phyloP scores from a whole-genome alignment of 1,140 invertebrate genomes.

The Brachionus plicatilis region DNA sequence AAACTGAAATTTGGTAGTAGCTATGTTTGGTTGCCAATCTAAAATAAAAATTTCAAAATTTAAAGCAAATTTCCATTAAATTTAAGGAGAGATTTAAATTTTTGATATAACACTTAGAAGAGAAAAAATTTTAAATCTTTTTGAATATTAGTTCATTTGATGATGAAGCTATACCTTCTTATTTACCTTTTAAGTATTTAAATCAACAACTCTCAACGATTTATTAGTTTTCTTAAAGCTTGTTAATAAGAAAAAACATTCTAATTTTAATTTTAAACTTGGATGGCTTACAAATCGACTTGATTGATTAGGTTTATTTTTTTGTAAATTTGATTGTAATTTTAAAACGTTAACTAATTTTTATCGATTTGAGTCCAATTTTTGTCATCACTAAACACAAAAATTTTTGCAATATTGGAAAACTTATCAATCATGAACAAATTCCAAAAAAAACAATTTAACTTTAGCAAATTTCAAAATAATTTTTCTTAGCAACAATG shows the following conservation, averaged over 20 bases:
- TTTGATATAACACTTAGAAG: neutral
- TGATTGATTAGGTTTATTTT: neutral
- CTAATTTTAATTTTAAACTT: neutral
- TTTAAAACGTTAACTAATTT: neutral
- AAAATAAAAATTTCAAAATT: neutral
- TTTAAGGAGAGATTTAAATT: neutral
- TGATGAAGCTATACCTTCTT: neutral
- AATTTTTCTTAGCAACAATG: neutral
- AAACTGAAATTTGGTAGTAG: neutral
- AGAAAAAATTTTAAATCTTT: neutral
- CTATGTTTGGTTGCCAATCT: slow-evolving; percentile 2
- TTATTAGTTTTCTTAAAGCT: slow-evolving; percentile 6
- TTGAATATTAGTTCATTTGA: neutral
- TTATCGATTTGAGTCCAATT: neutral
- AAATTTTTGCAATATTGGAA: neutral
- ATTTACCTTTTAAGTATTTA: slow-evolving; percentile 10
- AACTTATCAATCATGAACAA: neutral
- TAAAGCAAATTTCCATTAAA: neutral
- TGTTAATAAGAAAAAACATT: slow-evolving; percentile 3
- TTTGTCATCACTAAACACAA: neutral
- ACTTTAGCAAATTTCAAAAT: neutral
- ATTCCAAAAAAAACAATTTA: neutral
- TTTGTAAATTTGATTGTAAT: neutral
- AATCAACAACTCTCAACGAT: slow-evolving; percentile 6
- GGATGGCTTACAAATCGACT: neutral